Percentiles rank a stretch among this genome's conserved stretches.
Evolutionary conservation across 2,113 vertebrate species (phyloP).

Genomic region (Climacteris rufus): DNA sequence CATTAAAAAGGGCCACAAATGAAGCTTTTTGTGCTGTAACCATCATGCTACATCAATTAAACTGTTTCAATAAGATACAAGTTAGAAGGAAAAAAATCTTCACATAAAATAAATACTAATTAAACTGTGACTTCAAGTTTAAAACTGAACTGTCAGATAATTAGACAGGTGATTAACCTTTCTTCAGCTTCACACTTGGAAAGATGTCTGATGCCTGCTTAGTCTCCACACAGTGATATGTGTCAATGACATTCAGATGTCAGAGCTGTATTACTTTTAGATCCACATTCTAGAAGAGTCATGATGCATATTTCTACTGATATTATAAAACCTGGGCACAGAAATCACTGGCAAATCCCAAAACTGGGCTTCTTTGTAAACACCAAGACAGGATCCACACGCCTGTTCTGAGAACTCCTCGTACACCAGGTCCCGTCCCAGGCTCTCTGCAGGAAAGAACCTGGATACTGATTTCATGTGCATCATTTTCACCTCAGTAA

Average conservation of each 20-base stretch:
- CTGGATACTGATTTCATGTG: not conserved
- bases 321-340: not conserved
- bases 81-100: not conserved
- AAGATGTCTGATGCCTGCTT: not conserved
- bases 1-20: not conserved
- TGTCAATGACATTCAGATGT: not conserved
- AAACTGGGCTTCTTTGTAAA: not conserved
- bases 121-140: conserved; percentile 31
- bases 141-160: conserved; percentile 23
- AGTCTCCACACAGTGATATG: not conserved
- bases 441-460: not conserved
- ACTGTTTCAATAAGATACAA: not conserved
- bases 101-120: conserved; percentile 24
- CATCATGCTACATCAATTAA: not conserved
- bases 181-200: conserved; percentile 9
- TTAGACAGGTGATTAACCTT: conserved; percentile 45
- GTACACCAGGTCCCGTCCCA: not conserved
- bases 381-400: not conserved
- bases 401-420: not conserved
- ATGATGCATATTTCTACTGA: not conserved
- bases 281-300: not conserved
- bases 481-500: not conserved
- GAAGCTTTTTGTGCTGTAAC: not conserved
- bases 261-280: not conserved
- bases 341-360: not conserved